Base-by-base conservation (phyloP, 2,113 vertebrate genomes). In the Menidia beryllina region DNA sequence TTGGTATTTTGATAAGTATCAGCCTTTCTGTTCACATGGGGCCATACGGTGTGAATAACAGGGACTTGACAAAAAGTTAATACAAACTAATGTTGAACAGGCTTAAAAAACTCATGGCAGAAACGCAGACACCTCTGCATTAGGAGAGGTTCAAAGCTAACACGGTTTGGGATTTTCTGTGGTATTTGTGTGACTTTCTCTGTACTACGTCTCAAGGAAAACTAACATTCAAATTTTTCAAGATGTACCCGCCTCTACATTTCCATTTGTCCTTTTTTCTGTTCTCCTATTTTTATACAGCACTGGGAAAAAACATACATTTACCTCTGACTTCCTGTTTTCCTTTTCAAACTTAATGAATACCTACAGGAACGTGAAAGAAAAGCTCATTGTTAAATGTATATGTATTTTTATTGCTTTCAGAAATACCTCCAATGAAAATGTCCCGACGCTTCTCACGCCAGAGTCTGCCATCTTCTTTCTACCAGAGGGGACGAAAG, bases 401-500 rank as follows among this genome's bases (percentile, higher is more conserved):
- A 41, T 11, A 41, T 13, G 20, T n/a, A 8, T 38, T 8, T 58
- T 72, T 43, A 36, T 71, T 51, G 43, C 21, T 59, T 67, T 1
- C 81, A 91, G 90, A 79, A 52, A 12, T 88, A 76, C 47, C 3
- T 85, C 20, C 45, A 26, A 4, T 91, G 74, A 91, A 80, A 66
- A 75, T 39, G 2, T 41, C 56, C 20, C 2, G 10, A 21, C 21
- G 34, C 39, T 19, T 48, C 17, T 17, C 19, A 26, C 15, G 53
- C n/a, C 60, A 38, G 50, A 36, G 25, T 34, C 21, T 17, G 24
- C 27, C 8, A 17, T 56, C 65, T 57, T 49, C 20, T 17, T 10
- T 8, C 15, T 50, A 38, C 59, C 1, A 2, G 30, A 52, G 45
- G 72, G 48, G 58, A 49, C 48, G 14, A 8, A 20, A 38, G 15